Conservation (phyloP, 2,797 vertebrate species). For the Brachyalestes nurse region DNA sequence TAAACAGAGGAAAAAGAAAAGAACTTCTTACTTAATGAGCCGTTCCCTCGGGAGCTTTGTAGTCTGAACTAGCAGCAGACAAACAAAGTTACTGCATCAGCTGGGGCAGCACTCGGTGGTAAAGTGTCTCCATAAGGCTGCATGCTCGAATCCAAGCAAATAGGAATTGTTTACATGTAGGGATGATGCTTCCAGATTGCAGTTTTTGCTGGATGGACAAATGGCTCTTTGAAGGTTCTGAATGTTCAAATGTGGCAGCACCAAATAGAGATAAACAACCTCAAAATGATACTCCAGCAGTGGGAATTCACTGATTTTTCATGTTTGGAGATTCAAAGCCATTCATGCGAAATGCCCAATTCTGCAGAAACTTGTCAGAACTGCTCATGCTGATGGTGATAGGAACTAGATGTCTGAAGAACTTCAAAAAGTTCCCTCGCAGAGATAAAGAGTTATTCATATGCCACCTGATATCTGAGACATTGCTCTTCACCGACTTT, state of each 20-base stretch:
- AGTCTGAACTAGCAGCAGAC: not conserved
- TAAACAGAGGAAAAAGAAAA: not conserved
- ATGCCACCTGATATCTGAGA: no score
- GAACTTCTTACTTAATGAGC: conserved; percentile 4
- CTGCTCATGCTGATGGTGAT: no score
- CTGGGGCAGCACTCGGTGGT: not conserved
- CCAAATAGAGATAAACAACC: not conserved
- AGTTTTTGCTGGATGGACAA: not conserved
- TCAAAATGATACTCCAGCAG: not conserved
- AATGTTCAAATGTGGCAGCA: not conserved
- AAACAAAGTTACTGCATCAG: not conserved
- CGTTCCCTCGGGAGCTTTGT: not conserved
- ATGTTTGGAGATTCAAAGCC: no score
- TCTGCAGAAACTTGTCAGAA: no score
- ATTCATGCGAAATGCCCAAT: no score
- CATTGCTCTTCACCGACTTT: no score
- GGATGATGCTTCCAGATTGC: not conserved
- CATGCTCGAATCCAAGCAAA: not conserved
- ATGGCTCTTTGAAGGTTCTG: not conserved
- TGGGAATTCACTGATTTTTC: no score
- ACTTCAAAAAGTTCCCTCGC: no score
- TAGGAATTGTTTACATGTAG: not conserved
- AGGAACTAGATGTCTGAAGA: no score
- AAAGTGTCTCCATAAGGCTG: not conserved
- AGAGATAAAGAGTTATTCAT: no score